These are phyloP conservation scores for Cosmia trapezina DNA, from an alignment of 2,888 invertebrate genomes.

Conservation along the genomic window DNA sequence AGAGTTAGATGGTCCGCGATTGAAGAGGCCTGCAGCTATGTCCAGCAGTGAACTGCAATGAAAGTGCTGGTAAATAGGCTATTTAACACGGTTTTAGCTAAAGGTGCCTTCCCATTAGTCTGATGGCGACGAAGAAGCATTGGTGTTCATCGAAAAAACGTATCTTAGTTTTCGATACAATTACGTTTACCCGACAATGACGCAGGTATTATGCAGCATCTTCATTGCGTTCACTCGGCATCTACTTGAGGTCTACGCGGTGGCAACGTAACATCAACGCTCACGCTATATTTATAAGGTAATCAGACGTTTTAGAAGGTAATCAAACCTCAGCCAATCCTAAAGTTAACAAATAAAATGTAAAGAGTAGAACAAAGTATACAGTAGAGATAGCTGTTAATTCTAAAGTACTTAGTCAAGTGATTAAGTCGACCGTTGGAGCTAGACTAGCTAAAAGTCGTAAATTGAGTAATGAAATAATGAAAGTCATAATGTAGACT, in stretches of 20 bases:
- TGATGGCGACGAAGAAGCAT: not conserved
- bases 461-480: constrained; percentile 28
- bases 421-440: constrained; percentile 14
- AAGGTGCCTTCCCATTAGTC: not conserved
- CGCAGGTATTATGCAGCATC: not conserved
- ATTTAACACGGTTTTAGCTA: not conserved
- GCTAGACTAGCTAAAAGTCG: constrained; percentile 8
- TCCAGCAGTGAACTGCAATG: not conserved
- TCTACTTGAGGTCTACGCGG: not conserved
- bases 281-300: not conserved
- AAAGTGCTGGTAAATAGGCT: not conserved
- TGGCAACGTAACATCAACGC: not conserved
- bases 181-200: not conserved
- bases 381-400: constrained; percentile 11
- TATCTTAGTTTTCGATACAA: not conserved
- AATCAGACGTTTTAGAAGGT: no score
- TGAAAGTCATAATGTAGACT: constrained; percentile 9
- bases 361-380: not conserved
- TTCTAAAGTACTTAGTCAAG: constrained; percentile 22
- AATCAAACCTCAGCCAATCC: not conserved
- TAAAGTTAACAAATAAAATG: constrained; percentile 20
- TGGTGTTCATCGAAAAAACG: not conserved
- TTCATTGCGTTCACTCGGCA: not conserved
- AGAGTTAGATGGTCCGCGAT: not conserved
- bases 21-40: not conserved